Percentiles rank a stretch among this genome's conserved stretches.
These are phyloP conservation scores for Pristionchus mayeri DNA, from an alignment of 2,888 invertebrate genomes.

Conservation along the genomic window DNA sequence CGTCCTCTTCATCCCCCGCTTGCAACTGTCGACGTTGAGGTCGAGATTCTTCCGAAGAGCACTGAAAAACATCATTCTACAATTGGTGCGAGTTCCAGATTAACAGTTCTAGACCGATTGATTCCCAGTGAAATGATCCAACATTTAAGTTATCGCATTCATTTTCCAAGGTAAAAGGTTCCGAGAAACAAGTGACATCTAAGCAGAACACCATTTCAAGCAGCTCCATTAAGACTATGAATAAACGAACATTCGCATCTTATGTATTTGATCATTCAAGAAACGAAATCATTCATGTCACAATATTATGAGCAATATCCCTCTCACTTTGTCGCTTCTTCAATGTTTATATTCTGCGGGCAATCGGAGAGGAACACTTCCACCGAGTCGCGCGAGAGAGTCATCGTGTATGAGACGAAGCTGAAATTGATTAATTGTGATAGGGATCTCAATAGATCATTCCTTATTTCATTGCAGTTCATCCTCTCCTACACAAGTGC, in stretches of 20 bases:
- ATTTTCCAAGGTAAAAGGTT: too few species aligned
- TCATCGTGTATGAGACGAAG: slow-evolving; percentile 24
- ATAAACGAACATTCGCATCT: too few species aligned
- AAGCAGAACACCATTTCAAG: too few species aligned
- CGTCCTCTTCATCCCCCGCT: neutral
- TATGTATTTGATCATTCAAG: too few species aligned
- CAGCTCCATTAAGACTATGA: too few species aligned
- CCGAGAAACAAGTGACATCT: too few species aligned
- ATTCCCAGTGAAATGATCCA: neutral
- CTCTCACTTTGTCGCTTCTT: neutral
- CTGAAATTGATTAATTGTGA: too few species aligned
- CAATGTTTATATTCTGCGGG: neutral
- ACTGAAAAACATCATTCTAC: neutral
- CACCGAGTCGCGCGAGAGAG: neutral
- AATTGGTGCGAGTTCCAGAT: neutral
- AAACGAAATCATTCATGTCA: too few species aligned
- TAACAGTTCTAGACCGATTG: neutral
- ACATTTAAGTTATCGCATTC: neutral
- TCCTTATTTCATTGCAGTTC: too few species aligned
- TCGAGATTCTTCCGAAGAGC: neutral
- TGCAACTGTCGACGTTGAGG: neutral
- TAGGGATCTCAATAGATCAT: neutral
- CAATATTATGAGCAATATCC: too few species aligned
- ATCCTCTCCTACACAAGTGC: too few species aligned
- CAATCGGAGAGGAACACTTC: neutral